Evolutionary conservation across 2,797 vertebrate genomes (phyloP), one percentile per base, ranked within the genome.

Genomic region (Margarornis squamiger): DNA sequence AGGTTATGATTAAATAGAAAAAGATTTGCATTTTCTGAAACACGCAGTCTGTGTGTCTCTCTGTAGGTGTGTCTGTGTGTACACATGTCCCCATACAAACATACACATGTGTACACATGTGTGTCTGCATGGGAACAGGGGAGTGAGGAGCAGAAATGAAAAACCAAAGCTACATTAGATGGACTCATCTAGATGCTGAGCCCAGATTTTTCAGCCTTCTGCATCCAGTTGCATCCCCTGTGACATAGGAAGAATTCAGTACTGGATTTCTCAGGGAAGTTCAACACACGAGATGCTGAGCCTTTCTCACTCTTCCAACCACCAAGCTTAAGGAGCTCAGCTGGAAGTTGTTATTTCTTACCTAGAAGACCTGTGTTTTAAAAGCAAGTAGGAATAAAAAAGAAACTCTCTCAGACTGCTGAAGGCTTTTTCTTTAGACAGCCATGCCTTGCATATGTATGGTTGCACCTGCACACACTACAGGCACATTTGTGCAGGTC

Each of bases 341-440:
- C 57, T 94, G 88, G 83, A 92, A 71, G 63, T n/a, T 92, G 62
- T 86, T 93, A 70, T 70, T 94, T 88, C 82, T 78, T 86, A 82
- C 68, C 83, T 82, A 63, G 71, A 94, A 92, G 77, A 90, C 27
- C 30, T 30, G 30, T 82, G 52, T 90, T 95, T 93, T 90, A 82
- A 82, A 94, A 95, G 71, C 22, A 54, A 88, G 55, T 36, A 86
- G 45, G 55, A 90, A 68, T 63, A 55, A 76, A 90, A 88, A 81
- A 78, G 48, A 84, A 95, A 78, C 51, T 77, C 51, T 75, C 36
- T 88, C 54, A 92, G 86, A 41, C 74, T 76, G 55, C 52, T 88
- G 86, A 74, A 90, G 92, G 83, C 63, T 92, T 93, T 92, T 93
- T 70, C 59, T 88, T 88, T 52, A 79, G 45, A 32, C 24, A 63